A percentile compares a stretch with the other conserved stretches of the same genome.
phyloP scores from a whole-genome alignment of 2,797 vertebrate genomes.

The Myotis planiceps region DNA sequence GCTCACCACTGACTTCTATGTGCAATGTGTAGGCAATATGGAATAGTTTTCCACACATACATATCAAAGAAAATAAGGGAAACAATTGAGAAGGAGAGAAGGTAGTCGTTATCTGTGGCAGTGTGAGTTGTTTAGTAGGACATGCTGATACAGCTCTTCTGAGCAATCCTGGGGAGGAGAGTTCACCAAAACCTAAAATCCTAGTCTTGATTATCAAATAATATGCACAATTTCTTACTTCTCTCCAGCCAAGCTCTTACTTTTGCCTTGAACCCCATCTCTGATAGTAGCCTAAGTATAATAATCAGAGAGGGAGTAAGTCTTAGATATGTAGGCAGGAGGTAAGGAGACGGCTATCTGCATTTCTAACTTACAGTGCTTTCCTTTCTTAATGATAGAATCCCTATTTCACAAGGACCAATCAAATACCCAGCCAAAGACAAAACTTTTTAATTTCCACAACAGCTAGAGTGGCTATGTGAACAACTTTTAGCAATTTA shows the following conservation, averaged over 20 bases:
- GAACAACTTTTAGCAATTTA: not conserved
- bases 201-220: not conserved
- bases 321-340: not conserved
- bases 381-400: not conserved
- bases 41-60: not conserved
- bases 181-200: not conserved
- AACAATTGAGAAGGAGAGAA: not conserved
- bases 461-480: not conserved
- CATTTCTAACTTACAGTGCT: not conserved
- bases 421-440: not conserved
- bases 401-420: not conserved
- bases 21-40: not conserved
- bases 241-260: not conserved
- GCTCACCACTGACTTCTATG: not conserved
- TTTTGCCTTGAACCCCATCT: not conserved
- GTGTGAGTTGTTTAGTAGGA: not conserved
- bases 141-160: not conserved
- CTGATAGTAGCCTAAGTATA: not conserved
- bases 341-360: not conserved
- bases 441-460: not conserved
- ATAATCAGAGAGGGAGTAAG: not conserved
- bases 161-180: not conserved
- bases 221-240: not conserved
- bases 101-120: not conserved
- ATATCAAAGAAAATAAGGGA: not conserved